Percentiles rank a stretch among this genome's conserved stretches.
Evolutionary conservation across 2,797 vertebrate genomes (phyloP).

Genomic region (Peromyscus eremicus): DNA sequence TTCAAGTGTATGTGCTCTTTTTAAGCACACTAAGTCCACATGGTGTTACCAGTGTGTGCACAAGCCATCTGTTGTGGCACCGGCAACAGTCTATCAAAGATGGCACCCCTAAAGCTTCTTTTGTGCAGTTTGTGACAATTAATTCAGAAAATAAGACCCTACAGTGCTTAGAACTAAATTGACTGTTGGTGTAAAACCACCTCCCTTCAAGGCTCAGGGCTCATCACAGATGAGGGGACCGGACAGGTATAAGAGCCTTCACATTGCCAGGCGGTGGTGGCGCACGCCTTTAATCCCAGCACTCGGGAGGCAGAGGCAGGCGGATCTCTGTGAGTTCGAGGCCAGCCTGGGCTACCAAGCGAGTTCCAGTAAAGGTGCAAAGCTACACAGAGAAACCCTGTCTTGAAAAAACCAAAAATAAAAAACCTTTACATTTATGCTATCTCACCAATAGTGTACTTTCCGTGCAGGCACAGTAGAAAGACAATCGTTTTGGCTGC

Average conservation of each 20-base stretch:
- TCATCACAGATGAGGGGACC: neutral
- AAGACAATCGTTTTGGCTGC: neutral
- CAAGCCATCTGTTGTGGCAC: neutral
- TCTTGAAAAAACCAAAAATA: no score
- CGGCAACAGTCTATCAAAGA: neutral
- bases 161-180: neutral
- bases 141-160: neutral
- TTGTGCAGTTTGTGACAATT: neutral
- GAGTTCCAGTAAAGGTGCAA: no score
- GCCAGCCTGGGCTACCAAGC: no score
- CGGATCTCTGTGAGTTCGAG: no score
- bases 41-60: neutral
- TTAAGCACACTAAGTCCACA: neutral
- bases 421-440: neutral
- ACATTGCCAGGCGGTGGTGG: no score
- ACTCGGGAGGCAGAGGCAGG: no score
- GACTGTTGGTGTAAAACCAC: neutral
- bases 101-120: neutral
- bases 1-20: no score
- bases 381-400: no score
- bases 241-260: neutral
- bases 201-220: neutral
- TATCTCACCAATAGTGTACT: neutral
- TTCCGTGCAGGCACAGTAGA: neutral
- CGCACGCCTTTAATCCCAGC: no score